phyloP scores from a whole-genome alignment of 2,797 vertebrate genomes.

The Onychomys leucogaster region DNA sequence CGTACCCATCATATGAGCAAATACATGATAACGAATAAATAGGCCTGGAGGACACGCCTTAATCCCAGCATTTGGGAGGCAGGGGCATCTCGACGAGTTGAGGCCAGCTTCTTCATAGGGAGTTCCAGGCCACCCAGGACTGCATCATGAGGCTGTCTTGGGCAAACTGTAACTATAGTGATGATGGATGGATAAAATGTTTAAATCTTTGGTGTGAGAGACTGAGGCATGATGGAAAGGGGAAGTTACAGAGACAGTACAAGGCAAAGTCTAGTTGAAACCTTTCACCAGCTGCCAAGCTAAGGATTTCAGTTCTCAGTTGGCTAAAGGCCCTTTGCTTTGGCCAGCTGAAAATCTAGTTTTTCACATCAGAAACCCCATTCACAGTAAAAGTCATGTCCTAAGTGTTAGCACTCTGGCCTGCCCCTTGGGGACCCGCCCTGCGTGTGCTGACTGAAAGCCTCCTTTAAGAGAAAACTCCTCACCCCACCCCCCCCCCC shows the following conservation, averaged over 20 bases:
- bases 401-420: too few species aligned
- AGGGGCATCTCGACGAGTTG: not conserved
- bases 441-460: too few species aligned
- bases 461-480: too few species aligned
- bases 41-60: too few species aligned
- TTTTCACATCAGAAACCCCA: not conserved
- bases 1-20: not conserved
- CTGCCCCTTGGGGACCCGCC: too few species aligned
- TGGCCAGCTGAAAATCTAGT: not conserved
- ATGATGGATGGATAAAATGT: not conserved
- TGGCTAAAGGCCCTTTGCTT: not conserved
- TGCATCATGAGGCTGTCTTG: not conserved
- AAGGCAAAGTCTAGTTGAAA: not conserved
- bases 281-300: not conserved
- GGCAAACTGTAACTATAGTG: not conserved
- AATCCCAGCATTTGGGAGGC: too few species aligned
- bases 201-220: not conserved
- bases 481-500: too few species aligned
- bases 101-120: not conserved
- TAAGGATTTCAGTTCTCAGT: not conserved
- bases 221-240: not conserved
- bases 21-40: not conserved
- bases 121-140: not conserved
- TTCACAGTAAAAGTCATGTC: not conserved
- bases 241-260: not conserved